Base-by-base conservation (phyloP, 2,888 invertebrate genomes). In the Drosophila cognata region DNA sequence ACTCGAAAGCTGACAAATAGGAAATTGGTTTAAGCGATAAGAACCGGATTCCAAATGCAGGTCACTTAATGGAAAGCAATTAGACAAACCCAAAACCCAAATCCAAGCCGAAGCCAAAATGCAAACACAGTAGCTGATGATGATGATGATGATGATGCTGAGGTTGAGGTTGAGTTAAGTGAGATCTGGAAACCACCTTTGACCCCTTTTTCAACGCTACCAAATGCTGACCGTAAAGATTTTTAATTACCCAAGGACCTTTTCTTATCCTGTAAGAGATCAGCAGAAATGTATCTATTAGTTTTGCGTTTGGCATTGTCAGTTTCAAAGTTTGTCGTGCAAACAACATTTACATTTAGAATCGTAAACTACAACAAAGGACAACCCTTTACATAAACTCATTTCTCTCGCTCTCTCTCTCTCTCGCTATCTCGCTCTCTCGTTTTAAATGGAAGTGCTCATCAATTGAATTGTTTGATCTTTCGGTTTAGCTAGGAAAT, bases 231-330 rank as follows among this genome's bases (percentile, higher is more conserved):
- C 82, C 82, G 83, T 78, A 72, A 74, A 68, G 65, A 77, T 69
- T 70, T 75, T 65, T 77, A 84, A 82, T 82, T 82, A 62, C 77
- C 83, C 65, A 31, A 53, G 60, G 48, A 63, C 51, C 68, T 74
- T 52, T 64, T 51, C 51, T 65, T 77, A 77, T 77, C 76, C 72
- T 31, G 52, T 8, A 43, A 48, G 25, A 68, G 74, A 74, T 74
- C 74, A 56, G 46, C 60, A 69, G 74, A 60, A 83, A 86, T 88
- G 88, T 85, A 84, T 87, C 88, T 85, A 85, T 85, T 85, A 85
- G 88, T 79, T 82, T 82, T 65, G 74, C 81, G 74, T 79, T 84
- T 77, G 79, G 74, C 74, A 78, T 85, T 83, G 81, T 80, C 61
- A 57, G 74, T 63, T 71, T 60, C 74, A 74, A 76, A 79, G 84